Conservation (phyloP, 2,888 invertebrate genomes). For the Tetragonisca angustula region DNA sequence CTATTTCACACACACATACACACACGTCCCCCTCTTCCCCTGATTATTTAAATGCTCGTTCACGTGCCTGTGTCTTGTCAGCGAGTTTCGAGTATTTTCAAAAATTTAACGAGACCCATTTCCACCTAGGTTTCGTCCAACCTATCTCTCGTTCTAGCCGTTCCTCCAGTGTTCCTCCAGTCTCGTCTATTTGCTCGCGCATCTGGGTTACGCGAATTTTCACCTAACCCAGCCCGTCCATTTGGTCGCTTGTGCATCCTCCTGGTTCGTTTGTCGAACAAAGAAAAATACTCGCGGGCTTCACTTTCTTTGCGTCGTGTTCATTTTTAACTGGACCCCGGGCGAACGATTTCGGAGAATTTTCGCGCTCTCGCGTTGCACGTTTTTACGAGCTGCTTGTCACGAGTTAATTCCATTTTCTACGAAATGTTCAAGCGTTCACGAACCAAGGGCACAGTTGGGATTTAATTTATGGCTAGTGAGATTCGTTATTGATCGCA, state of each 20-base stretch:
- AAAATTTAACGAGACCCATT: slow-evolving; percentile 36
- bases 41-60: slow-evolving; percentile 12
- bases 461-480: too few species aligned
- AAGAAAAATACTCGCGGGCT: background rate
- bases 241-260: slow-evolving; percentile 7
- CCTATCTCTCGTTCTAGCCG: background rate
- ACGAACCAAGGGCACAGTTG: too few species aligned
- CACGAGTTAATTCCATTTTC: too few species aligned
- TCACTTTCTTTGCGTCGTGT: slow-evolving; percentile 1
- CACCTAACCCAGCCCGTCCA: background rate
- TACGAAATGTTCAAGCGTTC: too few species aligned
- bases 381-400: too few species aligned
- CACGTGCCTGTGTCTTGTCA: slow-evolving; percentile 1
- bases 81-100: slow-evolving; percentile 13
- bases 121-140: too few species aligned
- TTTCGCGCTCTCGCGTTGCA: too few species aligned
- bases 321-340: slow-evolving; percentile 34
- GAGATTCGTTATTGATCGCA: too few species aligned
- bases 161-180: too few species aligned
- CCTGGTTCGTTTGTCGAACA: slow-evolving; percentile 3
- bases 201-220: slow-evolving; percentile 34
- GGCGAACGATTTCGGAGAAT: background rate
- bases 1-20: slow-evolving; percentile 10
- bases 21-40: background rate
- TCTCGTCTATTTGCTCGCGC: slow-evolving; percentile 2